A percentile compares a stretch with the other conserved stretches of the same genome.
Conservation (phyloP, 1,140 invertebrate species). For the Leptinotarsa texana region DNA sequence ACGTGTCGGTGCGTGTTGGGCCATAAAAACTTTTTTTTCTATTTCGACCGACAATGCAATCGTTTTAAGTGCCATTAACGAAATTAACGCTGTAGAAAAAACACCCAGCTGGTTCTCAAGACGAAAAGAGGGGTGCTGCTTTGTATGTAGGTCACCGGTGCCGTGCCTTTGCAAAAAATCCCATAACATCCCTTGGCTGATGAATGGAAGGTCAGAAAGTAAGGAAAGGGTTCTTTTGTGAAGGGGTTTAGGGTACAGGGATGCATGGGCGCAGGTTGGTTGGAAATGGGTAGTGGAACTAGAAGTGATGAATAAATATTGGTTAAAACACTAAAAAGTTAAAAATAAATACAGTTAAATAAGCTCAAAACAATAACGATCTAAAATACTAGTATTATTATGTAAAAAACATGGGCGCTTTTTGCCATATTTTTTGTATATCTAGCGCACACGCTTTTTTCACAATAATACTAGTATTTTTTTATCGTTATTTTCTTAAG, state of each 20-base stretch:
- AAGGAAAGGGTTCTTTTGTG: constrained; percentile 19
- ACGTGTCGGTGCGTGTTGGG: constrained; percentile 1
- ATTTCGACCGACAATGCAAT: constrained; percentile 9
- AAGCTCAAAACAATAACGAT: too few species aligned
- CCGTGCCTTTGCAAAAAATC: neutral
- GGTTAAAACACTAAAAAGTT: too few species aligned
- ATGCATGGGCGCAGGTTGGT: constrained; percentile 1
- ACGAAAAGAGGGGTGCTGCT: neutral
- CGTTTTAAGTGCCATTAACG: constrained; percentile 31
- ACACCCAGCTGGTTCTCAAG: neutral
- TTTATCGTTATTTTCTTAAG: too few species aligned
- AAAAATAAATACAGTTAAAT: too few species aligned
- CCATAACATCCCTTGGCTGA: constrained; percentile 1
- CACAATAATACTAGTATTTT: too few species aligned
- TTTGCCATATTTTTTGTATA: too few species aligned
- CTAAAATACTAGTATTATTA: too few species aligned
- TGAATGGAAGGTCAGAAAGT: constrained; percentile 23
- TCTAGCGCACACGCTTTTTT: too few species aligned
- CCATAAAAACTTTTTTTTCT: constrained; percentile 3
- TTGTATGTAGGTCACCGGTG: constrained; percentile 10
- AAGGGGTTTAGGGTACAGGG: neutral
- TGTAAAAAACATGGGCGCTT: too few species aligned
- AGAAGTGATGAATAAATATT: neutral
- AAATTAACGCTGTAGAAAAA: constrained; percentile 32
- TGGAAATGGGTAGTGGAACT: neutral